Evolutionary conservation across 2,888 invertebrate species (phyloP), one percentile per base, ranked within the genome.

Genomic region (Gymnoscelis rufifasciata): DNA sequence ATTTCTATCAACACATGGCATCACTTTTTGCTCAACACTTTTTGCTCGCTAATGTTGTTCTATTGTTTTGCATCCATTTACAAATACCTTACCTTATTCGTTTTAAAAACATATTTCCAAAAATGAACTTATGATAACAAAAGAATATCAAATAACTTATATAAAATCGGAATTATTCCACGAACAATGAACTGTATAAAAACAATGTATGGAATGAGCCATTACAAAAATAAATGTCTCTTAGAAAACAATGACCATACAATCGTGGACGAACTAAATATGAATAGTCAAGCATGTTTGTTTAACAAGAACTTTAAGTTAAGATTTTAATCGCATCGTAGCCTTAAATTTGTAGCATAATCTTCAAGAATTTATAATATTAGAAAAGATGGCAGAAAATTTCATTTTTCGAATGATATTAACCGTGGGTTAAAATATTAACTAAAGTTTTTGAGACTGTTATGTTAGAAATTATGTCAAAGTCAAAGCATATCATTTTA

Each of bases 161-260:
- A 43, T n/a, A 19, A 41, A 41, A 49, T 53, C 53, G 50, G 45
- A 57, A 48, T 55, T 48, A 49, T 56, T 43, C 46, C 51, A 53
- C 55, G 44, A 51, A 59, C 62, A 59, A 46, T 51, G 47, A 50
- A 45, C 42, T 35, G 45, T 40, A 48, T 36, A 49, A 42, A 61
- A 69, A 73, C 65, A 71, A 68, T 62, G 63, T 58, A 64, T 60
- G 56, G 66, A 66, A 71, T 66, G 63, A 66, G 57, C 50, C 57
- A 51, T 59, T 58, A 66, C 66, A 58, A 72, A 71, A 75, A 72
- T 80, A 77, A 73, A 71, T 77, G 78, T 81, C 76, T 69, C 67
- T 75, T 81, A 71, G 76, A 78, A 83, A 84, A 83, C 83, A 84
- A 78, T 80, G 79, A 71, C 55, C 60, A 63, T 70, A 68, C 70